These are phyloP conservation scores for Cichladusa arquata DNA, from an alignment of 2,113 vertebrate genomes.

Conservation along the genomic window DNA sequence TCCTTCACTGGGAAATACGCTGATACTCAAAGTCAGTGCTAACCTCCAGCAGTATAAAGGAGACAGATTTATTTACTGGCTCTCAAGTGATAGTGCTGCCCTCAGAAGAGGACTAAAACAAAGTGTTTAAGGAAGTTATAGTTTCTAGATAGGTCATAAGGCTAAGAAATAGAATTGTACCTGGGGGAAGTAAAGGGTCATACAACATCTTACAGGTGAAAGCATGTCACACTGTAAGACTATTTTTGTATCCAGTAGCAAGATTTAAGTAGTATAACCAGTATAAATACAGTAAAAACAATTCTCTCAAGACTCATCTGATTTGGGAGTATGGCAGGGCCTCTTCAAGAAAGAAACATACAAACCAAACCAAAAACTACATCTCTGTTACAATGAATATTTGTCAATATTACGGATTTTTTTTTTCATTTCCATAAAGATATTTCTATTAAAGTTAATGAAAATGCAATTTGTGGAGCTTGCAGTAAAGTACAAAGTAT, in stretches of 20 bases:
- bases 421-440: not conserved
- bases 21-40: not conserved
- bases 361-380: not conserved
- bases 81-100: accelerated
- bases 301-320: not conserved
- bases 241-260: not conserved
- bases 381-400: not conserved
- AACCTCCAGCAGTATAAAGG: not conserved
- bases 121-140: not conserved
- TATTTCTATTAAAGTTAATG: not conserved
- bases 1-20: not conserved
- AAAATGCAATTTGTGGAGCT: not conserved
- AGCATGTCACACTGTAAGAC: accelerated
- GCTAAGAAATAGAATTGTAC: not conserved
- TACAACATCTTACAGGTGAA: not conserved
- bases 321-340: not conserved
- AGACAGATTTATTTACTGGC: not conserved
- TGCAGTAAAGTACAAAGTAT: not conserved
- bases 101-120: not conserved
- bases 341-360: not conserved
- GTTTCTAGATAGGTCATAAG: not conserved
- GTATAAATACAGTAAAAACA: not conserved
- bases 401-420: not conserved
- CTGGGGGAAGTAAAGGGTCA: not conserved
- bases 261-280: not conserved